phyloP scores from a whole-genome alignment of 2,797 vertebrate species.

The Microctenopoma steveboyesi region DNA sequence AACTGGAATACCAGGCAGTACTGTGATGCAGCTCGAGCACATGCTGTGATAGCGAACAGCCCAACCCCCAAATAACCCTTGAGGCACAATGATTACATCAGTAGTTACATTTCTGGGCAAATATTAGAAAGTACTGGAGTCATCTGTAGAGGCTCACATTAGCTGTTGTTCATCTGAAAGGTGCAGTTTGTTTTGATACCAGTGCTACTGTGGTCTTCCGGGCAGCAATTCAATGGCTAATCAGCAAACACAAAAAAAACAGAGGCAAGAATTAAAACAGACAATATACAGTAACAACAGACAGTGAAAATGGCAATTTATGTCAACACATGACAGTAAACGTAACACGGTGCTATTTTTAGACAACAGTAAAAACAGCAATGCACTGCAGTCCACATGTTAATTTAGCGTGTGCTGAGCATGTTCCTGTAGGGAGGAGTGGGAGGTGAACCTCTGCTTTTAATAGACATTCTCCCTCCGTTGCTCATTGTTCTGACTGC shows the following conservation, averaged over 20 bases:
- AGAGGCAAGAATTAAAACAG: not conserved
- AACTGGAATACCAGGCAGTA: conserved; percentile 28
- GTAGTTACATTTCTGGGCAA: conserved; percentile 48
- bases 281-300: not conserved
- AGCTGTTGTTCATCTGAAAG: conserved; percentile 23
- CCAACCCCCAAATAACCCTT: conserved; percentile 26
- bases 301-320: conserved; percentile 2
- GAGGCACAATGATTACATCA: conserved; percentile 39
- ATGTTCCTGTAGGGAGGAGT: conserved; percentile 72
- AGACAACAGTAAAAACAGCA: conserved; percentile 21
- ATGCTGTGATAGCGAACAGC: conserved; percentile 43
- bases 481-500: conserved; percentile 74
- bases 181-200: not conserved
- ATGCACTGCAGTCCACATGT: conserved; percentile 18
- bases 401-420: conserved; percentile 40
- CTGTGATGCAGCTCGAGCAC: conserved; percentile 23
- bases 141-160: conserved; percentile 32
- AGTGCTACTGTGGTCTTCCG: not conserved
- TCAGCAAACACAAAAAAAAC: not conserved
- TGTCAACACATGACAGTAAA: not conserved
- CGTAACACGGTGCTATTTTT: not conserved
- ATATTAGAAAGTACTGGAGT: conserved; percentile 39
- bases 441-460: conserved; percentile 78
- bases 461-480: conserved; percentile 74
- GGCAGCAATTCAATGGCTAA: not conserved